Evolutionary conservation across 2,797 vertebrate genomes (phyloP).

Genomic region (Pristis pectinata): DNA sequence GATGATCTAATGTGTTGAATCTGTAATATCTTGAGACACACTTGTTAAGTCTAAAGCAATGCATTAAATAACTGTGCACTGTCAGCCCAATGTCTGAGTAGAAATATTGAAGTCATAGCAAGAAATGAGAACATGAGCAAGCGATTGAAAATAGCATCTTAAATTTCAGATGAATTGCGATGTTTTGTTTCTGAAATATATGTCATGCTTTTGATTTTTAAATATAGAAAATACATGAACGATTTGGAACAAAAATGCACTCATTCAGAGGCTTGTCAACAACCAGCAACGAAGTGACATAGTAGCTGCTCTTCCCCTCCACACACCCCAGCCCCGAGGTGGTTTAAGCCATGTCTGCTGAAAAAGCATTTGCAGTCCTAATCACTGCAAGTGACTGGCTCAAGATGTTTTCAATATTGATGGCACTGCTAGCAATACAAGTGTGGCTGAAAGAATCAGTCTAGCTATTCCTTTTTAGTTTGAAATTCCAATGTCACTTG

Average conservation of each 20-base stretch:
- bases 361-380: background rate
- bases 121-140: background rate
- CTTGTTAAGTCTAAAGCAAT: background rate
- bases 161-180: background rate
- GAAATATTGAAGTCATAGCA: background rate
- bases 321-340: background rate
- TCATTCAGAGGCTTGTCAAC: background rate
- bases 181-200: background rate
- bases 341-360: background rate
- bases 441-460: background rate
- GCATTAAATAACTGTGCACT: background rate
- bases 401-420: background rate
- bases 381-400: slow-evolving; percentile 3
- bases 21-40: background rate
- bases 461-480: background rate
- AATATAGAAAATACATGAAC: background rate
- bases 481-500: background rate
- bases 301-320: background rate
- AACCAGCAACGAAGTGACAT: background rate
- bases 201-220: background rate
- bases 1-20: background rate
- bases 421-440: background rate
- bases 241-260: background rate
- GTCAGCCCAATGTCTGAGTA: background rate
- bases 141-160: background rate